phyloP scores from a whole-genome alignment of 2,797 vertebrate genomes.

The Meda fulgida region DNA sequence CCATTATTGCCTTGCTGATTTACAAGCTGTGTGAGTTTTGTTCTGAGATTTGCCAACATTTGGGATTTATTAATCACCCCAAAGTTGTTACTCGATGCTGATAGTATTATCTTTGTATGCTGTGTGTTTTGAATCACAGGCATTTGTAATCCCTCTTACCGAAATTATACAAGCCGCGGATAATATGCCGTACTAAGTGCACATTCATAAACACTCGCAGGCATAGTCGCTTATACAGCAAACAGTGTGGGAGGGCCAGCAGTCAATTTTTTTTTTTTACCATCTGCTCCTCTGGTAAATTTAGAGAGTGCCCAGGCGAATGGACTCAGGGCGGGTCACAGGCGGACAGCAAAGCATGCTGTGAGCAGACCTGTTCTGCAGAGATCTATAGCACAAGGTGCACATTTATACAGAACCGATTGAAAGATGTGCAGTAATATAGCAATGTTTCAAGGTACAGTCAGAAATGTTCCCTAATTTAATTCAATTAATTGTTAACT shows the following conservation, averaged over 20 bases:
- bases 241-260: slow-evolving; percentile 66
- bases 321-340: slow-evolving; percentile 68
- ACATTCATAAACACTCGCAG: slow-evolving; percentile 37
- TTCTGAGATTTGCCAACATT: slow-evolving; percentile 3
- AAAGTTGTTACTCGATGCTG: slow-evolving; percentile 21
- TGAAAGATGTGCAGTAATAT: not conserved
- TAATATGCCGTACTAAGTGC: slow-evolving; percentile 9
- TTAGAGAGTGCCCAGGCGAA: slow-evolving; percentile 73
- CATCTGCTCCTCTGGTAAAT: slow-evolving; percentile 82
- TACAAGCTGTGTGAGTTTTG: not conserved
- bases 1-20: not conserved
- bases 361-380: slow-evolving; percentile 76
- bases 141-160: slow-evolving; percentile 25
- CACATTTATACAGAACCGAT: not conserved
- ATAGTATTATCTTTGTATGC: slow-evolving; percentile 19
- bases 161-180: not conserved
- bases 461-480: not conserved
- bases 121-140: not conserved
- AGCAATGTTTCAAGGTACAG: not conserved
- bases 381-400: slow-evolving; percentile 54
- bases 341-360: slow-evolving; percentile 76
- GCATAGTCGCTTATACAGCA: slow-evolving; percentile 26
- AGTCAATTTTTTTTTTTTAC: slow-evolving; percentile 75
- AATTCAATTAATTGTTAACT: not conserved
- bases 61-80: slow-evolving; percentile 14